phyloP scores from a whole-genome alignment of 1,140 invertebrate species.

The Trachymyrmex cornetzi region DNA sequence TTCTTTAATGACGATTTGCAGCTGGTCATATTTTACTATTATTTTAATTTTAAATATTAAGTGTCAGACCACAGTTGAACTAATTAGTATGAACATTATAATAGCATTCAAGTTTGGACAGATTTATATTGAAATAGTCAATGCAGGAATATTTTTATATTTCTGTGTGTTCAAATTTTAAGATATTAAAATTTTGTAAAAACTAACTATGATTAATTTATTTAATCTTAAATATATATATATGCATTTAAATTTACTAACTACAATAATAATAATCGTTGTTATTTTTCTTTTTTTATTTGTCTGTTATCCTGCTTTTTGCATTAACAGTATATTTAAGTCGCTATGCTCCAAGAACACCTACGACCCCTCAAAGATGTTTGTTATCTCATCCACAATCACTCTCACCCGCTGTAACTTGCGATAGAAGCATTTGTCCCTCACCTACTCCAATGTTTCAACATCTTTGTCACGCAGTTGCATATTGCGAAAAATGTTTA shows the following conservation, averaged over 20 bases:
- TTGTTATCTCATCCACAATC: slow-evolving; percentile 82
- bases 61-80: not conserved
- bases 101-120: not conserved
- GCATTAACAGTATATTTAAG: slow-evolving; percentile 73
- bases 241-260: not conserved
- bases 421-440: slow-evolving; percentile 79
- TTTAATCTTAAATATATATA: not conserved
- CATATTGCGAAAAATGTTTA: slow-evolving; percentile 86
- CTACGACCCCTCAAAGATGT: slow-evolving; percentile 80
- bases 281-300: slow-evolving; percentile 42
- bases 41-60: not conserved
- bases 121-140: not conserved
- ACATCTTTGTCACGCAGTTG: slow-evolving; percentile 87
- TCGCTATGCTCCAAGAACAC: slow-evolving; percentile 80
- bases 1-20: not conserved
- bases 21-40: not conserved
- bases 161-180: not conserved
- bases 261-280: slow-evolving; percentile 49
- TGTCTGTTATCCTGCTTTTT: slow-evolving; percentile 53
- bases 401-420: slow-evolving; percentile 61
- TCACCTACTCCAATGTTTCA: slow-evolving; percentile 87
- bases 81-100: not conserved
- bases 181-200: not conserved
- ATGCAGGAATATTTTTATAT: slow-evolving; percentile 21
- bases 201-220: too few species aligned